Base-by-base conservation (phyloP, 1,140 invertebrate species). In the Drosophila lacertosa region DNA sequence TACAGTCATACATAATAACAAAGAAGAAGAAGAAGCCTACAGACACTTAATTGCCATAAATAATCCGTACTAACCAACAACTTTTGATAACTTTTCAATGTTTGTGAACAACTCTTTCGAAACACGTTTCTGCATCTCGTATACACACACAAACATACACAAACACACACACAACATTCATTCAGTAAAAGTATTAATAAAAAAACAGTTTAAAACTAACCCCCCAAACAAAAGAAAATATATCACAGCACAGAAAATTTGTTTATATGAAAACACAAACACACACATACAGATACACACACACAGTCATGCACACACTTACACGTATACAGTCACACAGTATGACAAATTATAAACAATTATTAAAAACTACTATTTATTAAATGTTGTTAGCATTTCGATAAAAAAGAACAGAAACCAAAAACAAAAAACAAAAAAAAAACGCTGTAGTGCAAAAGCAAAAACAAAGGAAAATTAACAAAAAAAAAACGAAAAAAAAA, bases 361-460 rank as follows among this genome's bases (percentile, higher is more conserved):
- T 72, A 72, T 72, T 64, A 72, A 72, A 70, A 77, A 73, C 50
- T 82, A 86, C 82, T 86, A 86, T 86, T 86, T 86, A 86, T 86
- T 86, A 86, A 86, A 86, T 88, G 82, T 86, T 86, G 82, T 88
- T 86, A 86, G 82, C 82, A 86, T 86, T 86, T 74, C 57, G 45
- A 72, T 55, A 59, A 75, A 37, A 55, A 63, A 40, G 32, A 26
- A 26, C 1, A 26, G 7, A 26, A 26, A 26, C 3, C 3, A 7
- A 42, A 72, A 63, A 76, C 33, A 66, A 60, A 74, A 74, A 65
- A 62, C 65, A 58, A 64, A 59, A 76, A 80, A 86, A 80, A 86
- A 74, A 74, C 69, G 82, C 82, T 86, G 82, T 86, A 86, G 82
- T 88, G 81, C 77, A 86, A 86, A 79, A 57, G 71, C 71, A 83